Conservation (phyloP, 2,888 invertebrate genomes). For the Scrobipalpa atriplicella region DNA sequence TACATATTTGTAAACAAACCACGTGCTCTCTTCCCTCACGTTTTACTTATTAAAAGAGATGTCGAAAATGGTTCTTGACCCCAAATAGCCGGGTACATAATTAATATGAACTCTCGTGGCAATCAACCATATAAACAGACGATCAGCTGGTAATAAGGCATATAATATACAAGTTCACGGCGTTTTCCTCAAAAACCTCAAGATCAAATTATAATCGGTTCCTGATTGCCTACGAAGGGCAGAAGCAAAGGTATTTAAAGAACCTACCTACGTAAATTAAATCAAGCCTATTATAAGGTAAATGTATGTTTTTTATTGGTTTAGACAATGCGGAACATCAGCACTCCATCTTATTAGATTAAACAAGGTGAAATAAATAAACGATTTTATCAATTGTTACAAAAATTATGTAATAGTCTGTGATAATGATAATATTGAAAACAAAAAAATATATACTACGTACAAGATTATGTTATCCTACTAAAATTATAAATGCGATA, state of each 20-base stretch:
- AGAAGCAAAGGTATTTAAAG: not conserved
- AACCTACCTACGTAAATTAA: not conserved
- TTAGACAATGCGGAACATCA: not conserved
- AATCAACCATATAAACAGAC: not conserved
- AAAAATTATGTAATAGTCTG: no score
- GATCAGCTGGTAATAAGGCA: not conserved
- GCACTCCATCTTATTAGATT: no score
- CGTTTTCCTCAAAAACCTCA: slow-evolving; percentile 1
- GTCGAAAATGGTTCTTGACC: slow-evolving; percentile 1
- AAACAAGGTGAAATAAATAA: no score
- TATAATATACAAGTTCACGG: not conserved
- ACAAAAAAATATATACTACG: no score
- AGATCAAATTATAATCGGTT: slow-evolving; percentile 9
- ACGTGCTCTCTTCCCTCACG: not conserved
- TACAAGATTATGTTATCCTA: no score
- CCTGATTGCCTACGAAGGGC: slow-evolving; percentile 9
- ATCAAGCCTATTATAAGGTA: not conserved
- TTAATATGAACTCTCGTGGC: not conserved
- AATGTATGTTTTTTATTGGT: no score
- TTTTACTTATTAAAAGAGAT: not conserved
- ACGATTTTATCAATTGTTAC: no score
- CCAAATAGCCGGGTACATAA: not conserved
- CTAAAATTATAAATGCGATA: no score
- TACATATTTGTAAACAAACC: not conserved
- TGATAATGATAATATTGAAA: no score